Conservation (phyloP, 2,113 vertebrate species). For the Oryzias celebensis region DNA sequence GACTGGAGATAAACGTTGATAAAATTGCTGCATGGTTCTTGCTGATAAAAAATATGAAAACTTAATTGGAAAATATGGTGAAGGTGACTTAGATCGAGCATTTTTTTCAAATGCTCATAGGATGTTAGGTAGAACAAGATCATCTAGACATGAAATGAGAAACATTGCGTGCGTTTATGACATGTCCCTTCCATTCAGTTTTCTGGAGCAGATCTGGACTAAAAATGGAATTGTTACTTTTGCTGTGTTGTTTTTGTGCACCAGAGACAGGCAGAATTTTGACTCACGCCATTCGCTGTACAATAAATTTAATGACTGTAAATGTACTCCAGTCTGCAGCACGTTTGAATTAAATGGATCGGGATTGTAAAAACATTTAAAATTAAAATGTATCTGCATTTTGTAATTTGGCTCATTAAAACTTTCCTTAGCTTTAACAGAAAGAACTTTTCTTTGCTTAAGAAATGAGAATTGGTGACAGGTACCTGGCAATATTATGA, state of each 20-base stretch:
- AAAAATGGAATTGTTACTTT: slow-evolving; percentile 19
- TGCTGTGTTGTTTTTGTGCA: slow-evolving; percentile 14
- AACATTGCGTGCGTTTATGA: slow-evolving; percentile 27
- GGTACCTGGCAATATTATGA: too few species aligned
- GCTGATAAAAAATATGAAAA: slow-evolving; percentile 15
- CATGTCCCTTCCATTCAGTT: slow-evolving; percentile 18
- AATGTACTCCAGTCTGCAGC: slow-evolving; percentile 24
- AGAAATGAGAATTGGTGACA: too few species aligned
- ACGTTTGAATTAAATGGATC: slow-evolving; percentile 25
- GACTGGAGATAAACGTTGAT: slow-evolving; percentile 8
- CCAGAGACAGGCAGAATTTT: slow-evolving; percentile 32
- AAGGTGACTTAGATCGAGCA: slow-evolving; percentile 27
- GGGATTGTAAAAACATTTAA: not conserved
- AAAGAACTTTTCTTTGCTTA: too few species aligned
- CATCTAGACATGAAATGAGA: slow-evolving; percentile 35
- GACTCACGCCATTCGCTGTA: slow-evolving; percentile 24
- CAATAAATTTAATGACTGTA: slow-evolving; percentile 31
- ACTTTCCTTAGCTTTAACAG: too few species aligned
- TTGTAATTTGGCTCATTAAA: too few species aligned
- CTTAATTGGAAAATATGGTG: slow-evolving; percentile 24
- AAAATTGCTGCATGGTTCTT: slow-evolving; percentile 9
- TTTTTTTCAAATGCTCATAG: slow-evolving; percentile 20
- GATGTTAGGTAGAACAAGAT: slow-evolving; percentile 49
- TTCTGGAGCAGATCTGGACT: slow-evolving; percentile 25
- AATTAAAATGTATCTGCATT: too few species aligned